A percentile compares a stretch with the other conserved stretches of the same genome.
phyloP scores from a whole-genome alignment of 92 coral and sea anemone species.

The Phenganax stokvisi region DNA sequence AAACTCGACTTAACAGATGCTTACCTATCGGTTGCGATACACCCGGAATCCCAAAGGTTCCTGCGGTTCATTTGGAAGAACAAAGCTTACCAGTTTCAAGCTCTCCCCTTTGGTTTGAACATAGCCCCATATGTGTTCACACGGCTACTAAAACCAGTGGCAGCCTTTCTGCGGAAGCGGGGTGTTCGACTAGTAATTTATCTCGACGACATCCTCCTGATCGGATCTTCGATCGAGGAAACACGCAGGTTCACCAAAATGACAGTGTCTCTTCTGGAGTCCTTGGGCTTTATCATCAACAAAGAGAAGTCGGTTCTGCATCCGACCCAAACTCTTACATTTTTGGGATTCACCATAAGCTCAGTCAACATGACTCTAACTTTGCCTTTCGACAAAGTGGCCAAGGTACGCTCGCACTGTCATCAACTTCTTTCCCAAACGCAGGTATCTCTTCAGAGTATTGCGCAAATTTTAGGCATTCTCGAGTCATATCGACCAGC shows the following conservation, averaged over 20 bases:
- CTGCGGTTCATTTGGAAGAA: constrained; percentile 46
- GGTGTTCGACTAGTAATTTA: constrained; percentile 43
- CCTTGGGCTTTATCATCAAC: constrained; percentile 48
- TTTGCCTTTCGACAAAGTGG: constrained; percentile 35
- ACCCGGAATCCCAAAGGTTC: constrained; percentile 45
- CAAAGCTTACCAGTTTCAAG: constrained; percentile 28
- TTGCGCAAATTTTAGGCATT: constrained; percentile 35
- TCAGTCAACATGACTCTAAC: constrained; percentile 28
- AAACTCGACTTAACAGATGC: constrained; percentile 47
- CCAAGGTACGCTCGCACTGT: constrained; percentile 35
- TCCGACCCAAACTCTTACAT: constrained; percentile 43
- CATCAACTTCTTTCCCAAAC: constrained; percentile 11
- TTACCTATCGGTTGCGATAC: constrained; percentile 45
- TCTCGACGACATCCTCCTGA: constrained; percentile 49
- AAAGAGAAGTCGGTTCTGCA: constrained; percentile 31
- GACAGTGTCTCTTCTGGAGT: constrained; percentile 33
- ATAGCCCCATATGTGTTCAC: constrained; percentile 42
- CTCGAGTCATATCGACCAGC: constrained; percentile 43
- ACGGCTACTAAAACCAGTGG: constrained; percentile 41
- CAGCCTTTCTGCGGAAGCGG: constrained; percentile 44
- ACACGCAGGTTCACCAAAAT: constrained; percentile 24
- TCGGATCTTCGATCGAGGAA: constrained; percentile 39
- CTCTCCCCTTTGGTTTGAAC: constrained; percentile 47
- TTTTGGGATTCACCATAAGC: constrained; percentile 45
- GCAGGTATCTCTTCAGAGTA: not conserved